Conservation (phyloP, 2,113 vertebrate species). For the Sciurus niger region DNA sequence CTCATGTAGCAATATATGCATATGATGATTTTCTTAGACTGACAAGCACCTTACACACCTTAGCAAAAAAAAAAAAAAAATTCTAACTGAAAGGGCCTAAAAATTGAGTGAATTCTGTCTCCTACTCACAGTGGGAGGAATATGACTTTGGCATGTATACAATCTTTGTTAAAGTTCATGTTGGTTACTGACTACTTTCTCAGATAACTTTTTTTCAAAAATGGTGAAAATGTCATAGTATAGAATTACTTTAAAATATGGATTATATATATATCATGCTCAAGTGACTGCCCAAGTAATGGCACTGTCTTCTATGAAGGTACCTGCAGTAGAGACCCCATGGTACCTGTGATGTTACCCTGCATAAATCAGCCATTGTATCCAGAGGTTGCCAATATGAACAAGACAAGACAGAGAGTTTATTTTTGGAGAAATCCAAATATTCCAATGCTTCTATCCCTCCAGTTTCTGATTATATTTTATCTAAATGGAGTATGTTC, state of each 20-base stretch:
- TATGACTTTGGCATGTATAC: neutral
- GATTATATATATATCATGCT: neutral
- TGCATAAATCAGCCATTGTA: neutral
- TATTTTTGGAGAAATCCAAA: neutral
- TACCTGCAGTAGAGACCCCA: fast-evolving
- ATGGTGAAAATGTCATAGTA: neutral
- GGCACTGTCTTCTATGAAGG: neutral
- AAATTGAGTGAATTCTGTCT: neutral
- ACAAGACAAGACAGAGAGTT: neutral
- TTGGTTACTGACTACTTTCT: neutral
- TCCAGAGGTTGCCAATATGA: neutral
- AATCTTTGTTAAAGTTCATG: neutral
- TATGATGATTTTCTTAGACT: neutral
- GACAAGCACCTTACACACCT: neutral
- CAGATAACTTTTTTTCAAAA: neutral
- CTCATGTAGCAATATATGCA: neutral
- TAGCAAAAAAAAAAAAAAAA: neutral
- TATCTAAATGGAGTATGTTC: neutral
- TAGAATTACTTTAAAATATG: neutral
- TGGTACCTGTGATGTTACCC: neutral
- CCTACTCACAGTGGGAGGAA: neutral
- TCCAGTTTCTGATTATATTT: neutral
- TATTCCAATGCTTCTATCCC: neutral
- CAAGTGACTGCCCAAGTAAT: neutral
- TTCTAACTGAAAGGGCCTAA: neutral